Conservation (phyloP, 1,140 invertebrate species). For the Drosophila arawakana region DNA sequence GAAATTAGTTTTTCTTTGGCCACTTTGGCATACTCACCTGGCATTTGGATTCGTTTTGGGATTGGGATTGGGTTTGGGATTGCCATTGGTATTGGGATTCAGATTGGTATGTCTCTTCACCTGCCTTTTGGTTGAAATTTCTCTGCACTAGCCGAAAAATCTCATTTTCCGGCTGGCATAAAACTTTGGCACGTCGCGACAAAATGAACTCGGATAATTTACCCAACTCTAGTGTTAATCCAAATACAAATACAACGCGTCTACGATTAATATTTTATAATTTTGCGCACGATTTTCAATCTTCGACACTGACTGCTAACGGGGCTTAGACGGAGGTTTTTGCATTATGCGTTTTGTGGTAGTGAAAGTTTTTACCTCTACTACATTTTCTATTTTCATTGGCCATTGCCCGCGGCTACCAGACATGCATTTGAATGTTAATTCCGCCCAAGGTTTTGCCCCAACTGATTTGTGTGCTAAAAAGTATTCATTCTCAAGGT, state of each 20-base stretch:
- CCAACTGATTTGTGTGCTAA: background rate
- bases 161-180: slow-evolving; percentile 52
- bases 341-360: slow-evolving; percentile 7
- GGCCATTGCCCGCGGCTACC: slow-evolving; percentile 52
- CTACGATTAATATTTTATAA: slow-evolving; percentile 74
- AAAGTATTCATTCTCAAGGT: slow-evolving; percentile 28
- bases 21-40: slow-evolving; percentile 25
- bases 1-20: slow-evolving; percentile 77
- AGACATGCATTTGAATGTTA: slow-evolving; percentile 75
- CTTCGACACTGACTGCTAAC: slow-evolving; percentile 27
- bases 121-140: background rate
- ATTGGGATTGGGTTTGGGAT: slow-evolving; percentile 12
- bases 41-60: slow-evolving; percentile 28
- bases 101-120: slow-evolving; percentile 13
- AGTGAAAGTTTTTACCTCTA: slow-evolving; percentile 48
- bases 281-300: slow-evolving; percentile 74
- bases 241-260: slow-evolving; percentile 63
- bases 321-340: background rate
- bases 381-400: slow-evolving; percentile 39
- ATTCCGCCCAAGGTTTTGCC: slow-evolving; percentile 45
- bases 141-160: slow-evolving; percentile 32
- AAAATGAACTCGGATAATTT: slow-evolving; percentile 60
- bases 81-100: slow-evolving; percentile 27
- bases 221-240: slow-evolving; percentile 50
- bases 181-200: slow-evolving; percentile 62